Evolutionary conservation across 2,888 invertebrate species (phyloP), one percentile per base, ranked within the genome.

Genomic region (Heteromyza rotundicornis): DNA sequence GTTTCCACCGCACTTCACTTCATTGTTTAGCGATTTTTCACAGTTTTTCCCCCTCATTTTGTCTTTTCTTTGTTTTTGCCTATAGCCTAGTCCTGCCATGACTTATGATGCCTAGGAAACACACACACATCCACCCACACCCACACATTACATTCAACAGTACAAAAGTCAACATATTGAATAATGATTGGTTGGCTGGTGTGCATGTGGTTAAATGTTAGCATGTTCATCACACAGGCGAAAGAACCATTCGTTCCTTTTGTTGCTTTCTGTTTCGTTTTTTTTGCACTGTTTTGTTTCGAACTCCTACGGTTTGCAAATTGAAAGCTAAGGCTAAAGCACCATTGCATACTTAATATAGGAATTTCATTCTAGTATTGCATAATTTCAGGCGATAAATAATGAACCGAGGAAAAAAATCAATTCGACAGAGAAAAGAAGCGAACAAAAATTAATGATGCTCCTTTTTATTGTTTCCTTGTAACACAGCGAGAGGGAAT

Each of bases 111-210:
- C 27, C 7, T 27, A 27, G 27, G 7, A 27, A 27, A 7, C 27
- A 10, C 27, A 27, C 27, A 27, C 27, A 27, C 10, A 27, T 65
- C 52, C 53, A 66, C 64, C 27, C 23, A 24, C 24, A 51, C n/a
- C 14, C 58, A 66, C 67, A 68, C 72, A 76, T 70, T 68, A 74
- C 76, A 73, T 73, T 71, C 63, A 66, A 65, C 68, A 73, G 75
- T 76, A 71, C 75, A 76, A 76, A 76, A 76, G 73, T 70, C 76
- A 73, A 76, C 76, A 73, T 73, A 73, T 73, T 73, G 73, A 73
- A 76, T 73, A 76, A 73, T 73, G 73, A 76, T 76, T 74, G 69
- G 74, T 66, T 20, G n/a, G n/a, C n/a, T n/a, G n/a, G 27, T 27
- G 10, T 5, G 5, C 27, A 27, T 7, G 27, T 27, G 27, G 27